Conservation (phyloP, 2,888 invertebrate species). For the Agriopis marginaria region DNA sequence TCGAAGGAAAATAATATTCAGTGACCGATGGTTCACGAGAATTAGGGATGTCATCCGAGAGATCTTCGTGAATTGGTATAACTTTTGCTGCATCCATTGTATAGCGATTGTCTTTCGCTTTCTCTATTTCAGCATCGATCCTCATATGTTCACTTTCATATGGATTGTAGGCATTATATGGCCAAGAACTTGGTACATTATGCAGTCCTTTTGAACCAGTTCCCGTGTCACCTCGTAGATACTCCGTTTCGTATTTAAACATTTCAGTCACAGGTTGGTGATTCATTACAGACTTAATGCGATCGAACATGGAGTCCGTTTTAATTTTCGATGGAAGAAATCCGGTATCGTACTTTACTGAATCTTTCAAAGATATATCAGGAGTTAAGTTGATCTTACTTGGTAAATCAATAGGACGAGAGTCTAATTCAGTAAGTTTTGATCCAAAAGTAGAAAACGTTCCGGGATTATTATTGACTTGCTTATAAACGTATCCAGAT, state of each 20-base stretch:
- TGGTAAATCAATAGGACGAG: slow-evolving; percentile 18
- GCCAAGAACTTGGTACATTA: slow-evolving; percentile 60
- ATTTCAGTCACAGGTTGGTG: slow-evolving; percentile 54
- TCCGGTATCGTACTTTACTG: slow-evolving; percentile 53
- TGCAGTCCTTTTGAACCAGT: slow-evolving; percentile 61
- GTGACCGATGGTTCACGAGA: slow-evolving; percentile 39
- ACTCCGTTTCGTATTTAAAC: slow-evolving; percentile 51
- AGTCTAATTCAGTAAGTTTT: slow-evolving; percentile 20
- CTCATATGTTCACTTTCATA: slow-evolving; percentile 67
- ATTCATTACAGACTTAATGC: slow-evolving; percentile 59
- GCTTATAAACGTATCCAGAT: slow-evolving; percentile 58
- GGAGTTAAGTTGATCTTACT: slow-evolving; percentile 24
- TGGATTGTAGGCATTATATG: slow-evolving; percentile 65
- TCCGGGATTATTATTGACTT: slow-evolving; percentile 53
- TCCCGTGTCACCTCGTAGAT: slow-evolving; percentile 66
- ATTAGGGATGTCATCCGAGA: slow-evolving; percentile 58
- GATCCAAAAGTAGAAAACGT: slow-evolving; percentile 43
- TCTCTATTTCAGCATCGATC: slow-evolving; percentile 57
- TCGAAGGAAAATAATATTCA: slow-evolving; percentile 43
- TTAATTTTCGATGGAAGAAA: slow-evolving; percentile 52
- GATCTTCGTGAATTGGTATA: slow-evolving; percentile 73
- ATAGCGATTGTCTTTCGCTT: slow-evolving; percentile 72
- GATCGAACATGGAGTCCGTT: slow-evolving; percentile 57
- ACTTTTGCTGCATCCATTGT: slow-evolving; percentile 50
- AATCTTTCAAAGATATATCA: slow-evolving; percentile 31